Evolutionary conservation across 2,113 vertebrate species (phyloP), one percentile per base, ranked within the genome.

Genomic region (Paralichthys olivaceus): DNA sequence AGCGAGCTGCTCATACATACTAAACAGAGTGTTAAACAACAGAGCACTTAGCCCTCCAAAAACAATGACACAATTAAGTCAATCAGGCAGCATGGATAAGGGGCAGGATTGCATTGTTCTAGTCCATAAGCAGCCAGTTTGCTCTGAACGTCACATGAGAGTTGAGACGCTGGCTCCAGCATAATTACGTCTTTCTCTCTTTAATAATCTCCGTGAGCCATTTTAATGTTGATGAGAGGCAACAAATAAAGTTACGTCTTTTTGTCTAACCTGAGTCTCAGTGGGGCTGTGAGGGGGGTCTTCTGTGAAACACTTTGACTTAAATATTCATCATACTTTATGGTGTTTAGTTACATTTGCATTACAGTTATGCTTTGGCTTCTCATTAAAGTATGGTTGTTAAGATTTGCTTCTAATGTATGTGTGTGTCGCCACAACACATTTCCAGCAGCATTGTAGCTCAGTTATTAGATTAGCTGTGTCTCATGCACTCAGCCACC

Each of bases 11-110:
- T 91, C 89, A 83, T 87, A 84, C 89, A 89, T 84, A 89, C 80
- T 89, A 80, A 87, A 86, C 89, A 89, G 76, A 79, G 67, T 87
- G 89, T 91, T 92, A 84, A 91, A 89, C 89, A 89, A 84, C 85
- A 69, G 83, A 62, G 25, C 75, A 82, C 74, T 87, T 80, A 81
- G 83, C 77, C 83, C 69, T 83, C 69, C 49, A 78, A 81, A 89
- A 88, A 88, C 87, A 86, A 84, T 77, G 85, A 69, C 85, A 90
- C 88, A 89, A 90, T 91, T 85, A 90, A 91, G 87, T 92, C 84
- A 91, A 82, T 92, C 87, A 85, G 75, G 47, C 85, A 55, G 71
- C 79, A 40, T 80, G 83, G 78, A 85, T 71, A 68, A 86, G 77
- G 81, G 70, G 69, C 73, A 68, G 22, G 54, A 57, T 79, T 53